Base-by-base conservation (phyloP, 2,113 vertebrate species). In the Phycodurus eques region DNA sequence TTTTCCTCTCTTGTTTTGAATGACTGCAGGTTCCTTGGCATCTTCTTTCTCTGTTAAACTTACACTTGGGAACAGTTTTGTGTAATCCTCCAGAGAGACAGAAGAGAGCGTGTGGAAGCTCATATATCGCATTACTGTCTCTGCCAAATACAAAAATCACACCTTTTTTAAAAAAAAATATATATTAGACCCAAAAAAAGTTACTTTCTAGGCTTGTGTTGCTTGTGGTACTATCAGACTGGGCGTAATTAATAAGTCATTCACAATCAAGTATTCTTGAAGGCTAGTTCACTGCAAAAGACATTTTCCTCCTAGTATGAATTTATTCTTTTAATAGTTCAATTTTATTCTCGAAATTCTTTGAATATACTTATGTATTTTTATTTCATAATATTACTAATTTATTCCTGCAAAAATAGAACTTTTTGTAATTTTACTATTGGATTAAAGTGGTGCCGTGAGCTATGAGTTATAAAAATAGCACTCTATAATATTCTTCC, bases 21-120 rank as follows among this genome's bases (percentile, higher is more conserved):
- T 66, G 64, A 66, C 64, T 66, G 64, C n/a, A 31, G 44, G 19
- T 66, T 66, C 22, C 43, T 47, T 43, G 64, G 64, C 44, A 61
- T 31, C 14, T 61, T 19, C 22, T 47, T 31, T 47, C 64, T 44
- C 44, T 66, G 22, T 31, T 66, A 27, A 6, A 66, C 64, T 66
- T 47, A n/a, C 64, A 66, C 44, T 31, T 66, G 64, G 64, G 64
- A 66, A 47, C 22, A 12, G 43, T 66, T 66, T 47, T 47, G 22
- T 47, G 64, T 66, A 66, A 66, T 66, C 64, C 64, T 66, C 64
- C 13, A 17, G 64, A 47, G 64, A 66, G 9, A 65, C 11, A 2
- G 12, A 65, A 22, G 56, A 31, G 59, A 61, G 14, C 31, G 7
- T 9, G 59, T 61, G 59, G 59, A 61, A 61, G 44, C 64, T 66